Conservation (phyloP, 35 echinoderm and acorn worm genomes). For the Patiria miniata region DNA sequence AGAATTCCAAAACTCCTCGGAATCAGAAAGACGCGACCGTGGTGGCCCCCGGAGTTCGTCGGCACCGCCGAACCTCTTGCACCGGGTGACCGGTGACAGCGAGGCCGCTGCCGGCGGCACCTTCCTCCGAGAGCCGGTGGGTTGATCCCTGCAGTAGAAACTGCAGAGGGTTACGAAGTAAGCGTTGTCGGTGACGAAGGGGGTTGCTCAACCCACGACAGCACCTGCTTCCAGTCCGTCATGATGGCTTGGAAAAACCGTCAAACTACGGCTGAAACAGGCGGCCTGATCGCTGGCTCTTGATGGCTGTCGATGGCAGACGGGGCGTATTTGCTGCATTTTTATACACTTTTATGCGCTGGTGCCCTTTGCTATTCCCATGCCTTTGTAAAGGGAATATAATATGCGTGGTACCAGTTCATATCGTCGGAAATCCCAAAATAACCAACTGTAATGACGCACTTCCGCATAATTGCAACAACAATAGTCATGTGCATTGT, state of each 20-base stretch:
- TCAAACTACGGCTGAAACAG: conserved; percentile 9
- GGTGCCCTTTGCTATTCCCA: too few relatives aligned
- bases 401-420: too few relatives aligned
- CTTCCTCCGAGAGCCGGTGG: neutral
- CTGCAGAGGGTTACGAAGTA: conserved; percentile 46
- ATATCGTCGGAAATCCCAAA: too few relatives aligned
- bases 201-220: neutral
- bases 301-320: conserved; percentile 8
- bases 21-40: conserved; percentile 18
- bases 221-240: conserved; percentile 44
- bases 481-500: too few relatives aligned
- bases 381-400: too few relatives aligned
- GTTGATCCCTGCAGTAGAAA: conserved; percentile 24
- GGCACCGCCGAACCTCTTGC: conserved; percentile 37
- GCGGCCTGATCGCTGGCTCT: neutral
- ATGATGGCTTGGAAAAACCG: conserved; percentile 18
- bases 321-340: too few relatives aligned
- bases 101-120: conserved; percentile 33
- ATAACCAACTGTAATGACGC: too few relatives aligned
- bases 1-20: neutral
- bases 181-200: neutral
- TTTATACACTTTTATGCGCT: too few relatives aligned
- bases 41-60: conserved; percentile 35
- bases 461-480: too few relatives aligned
- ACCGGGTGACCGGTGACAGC: conserved; percentile 24